A percentile compares a stretch with the other conserved stretches of the same genome.
Conservation (phyloP, 2,888 invertebrate species). For the Caenorhabditis doughertyi region DNA sequence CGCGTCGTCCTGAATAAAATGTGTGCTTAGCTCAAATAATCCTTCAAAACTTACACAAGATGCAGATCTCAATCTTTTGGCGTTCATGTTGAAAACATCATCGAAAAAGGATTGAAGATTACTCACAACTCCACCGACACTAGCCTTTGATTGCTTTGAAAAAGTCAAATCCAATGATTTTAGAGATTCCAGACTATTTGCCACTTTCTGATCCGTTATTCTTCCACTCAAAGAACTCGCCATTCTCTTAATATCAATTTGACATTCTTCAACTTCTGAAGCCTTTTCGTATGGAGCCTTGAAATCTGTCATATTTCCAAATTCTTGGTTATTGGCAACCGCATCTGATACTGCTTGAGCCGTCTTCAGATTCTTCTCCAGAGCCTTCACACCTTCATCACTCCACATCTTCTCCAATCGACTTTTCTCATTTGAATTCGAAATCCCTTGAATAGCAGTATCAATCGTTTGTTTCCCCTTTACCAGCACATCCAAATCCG, state of each 20-base stretch:
- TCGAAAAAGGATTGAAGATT: conserved; percentile 2
- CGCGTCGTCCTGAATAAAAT: too few relatives aligned
- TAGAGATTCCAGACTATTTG: not conserved
- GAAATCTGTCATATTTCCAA: not conserved
- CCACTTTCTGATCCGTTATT: conserved; percentile 3
- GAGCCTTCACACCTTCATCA: not conserved
- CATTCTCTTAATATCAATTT: not conserved
- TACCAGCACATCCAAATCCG: not conserved
- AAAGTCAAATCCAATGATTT: not conserved
- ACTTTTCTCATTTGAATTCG: not conserved
- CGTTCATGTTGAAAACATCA: too few relatives aligned
- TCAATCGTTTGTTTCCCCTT: not conserved
- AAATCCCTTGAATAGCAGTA: not conserved
- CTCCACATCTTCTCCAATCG: conserved; percentile 2
- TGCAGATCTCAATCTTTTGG: too few relatives aligned
- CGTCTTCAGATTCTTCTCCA: not conserved
- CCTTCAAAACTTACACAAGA: too few relatives aligned
- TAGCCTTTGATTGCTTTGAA: not conserved
- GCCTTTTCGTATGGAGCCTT: not conserved
- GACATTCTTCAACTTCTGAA: not conserved
- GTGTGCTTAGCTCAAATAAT: too few relatives aligned
- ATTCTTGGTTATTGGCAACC: not conserved
- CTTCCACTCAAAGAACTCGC: not conserved
- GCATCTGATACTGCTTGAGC: not conserved
- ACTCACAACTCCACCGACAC: not conserved